Conservation (phyloP, 2,888 invertebrate species). For the Amaurobius ferox region DNA sequence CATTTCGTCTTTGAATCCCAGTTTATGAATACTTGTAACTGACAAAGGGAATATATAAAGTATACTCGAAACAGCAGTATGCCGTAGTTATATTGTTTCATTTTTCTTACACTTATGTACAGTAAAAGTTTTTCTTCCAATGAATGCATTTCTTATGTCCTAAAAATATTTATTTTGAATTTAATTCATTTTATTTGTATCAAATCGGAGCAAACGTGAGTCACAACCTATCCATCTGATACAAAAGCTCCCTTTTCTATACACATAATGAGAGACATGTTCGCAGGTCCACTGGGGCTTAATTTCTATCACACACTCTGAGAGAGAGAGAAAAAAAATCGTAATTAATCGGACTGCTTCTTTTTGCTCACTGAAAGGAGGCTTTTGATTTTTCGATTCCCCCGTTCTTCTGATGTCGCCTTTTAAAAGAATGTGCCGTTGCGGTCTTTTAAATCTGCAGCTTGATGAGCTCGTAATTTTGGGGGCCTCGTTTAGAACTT, state of each 20-base stretch:
- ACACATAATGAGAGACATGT: background rate
- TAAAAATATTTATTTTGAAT: too few relatives aligned
- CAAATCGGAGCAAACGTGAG: too few relatives aligned
- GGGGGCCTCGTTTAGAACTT: conserved; percentile 7
- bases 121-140: too few relatives aligned
- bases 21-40: too few relatives aligned
- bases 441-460: conserved; percentile 16
- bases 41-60: too few relatives aligned
- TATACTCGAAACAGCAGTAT: too few relatives aligned
- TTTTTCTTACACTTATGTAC: too few relatives aligned
- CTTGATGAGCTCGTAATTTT: conserved; percentile 14
- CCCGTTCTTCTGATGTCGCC: background rate
- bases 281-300: conserved; percentile 24
- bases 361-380: background rate
- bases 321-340: conserved; percentile 24
- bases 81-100: too few relatives aligned
- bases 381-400: conserved; percentile 10
- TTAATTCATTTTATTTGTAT: too few relatives aligned
- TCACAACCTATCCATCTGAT: too few relatives aligned
- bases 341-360: conserved; percentile 48
- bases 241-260: background rate
- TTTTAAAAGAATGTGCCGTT: background rate
- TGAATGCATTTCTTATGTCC: too few relatives aligned
- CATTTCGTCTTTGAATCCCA: too few relatives aligned
- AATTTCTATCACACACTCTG: conserved; percentile 59